Conservation (phyloP, 2,888 invertebrate species). For the Hirtodrosophila alboralis region DNA sequence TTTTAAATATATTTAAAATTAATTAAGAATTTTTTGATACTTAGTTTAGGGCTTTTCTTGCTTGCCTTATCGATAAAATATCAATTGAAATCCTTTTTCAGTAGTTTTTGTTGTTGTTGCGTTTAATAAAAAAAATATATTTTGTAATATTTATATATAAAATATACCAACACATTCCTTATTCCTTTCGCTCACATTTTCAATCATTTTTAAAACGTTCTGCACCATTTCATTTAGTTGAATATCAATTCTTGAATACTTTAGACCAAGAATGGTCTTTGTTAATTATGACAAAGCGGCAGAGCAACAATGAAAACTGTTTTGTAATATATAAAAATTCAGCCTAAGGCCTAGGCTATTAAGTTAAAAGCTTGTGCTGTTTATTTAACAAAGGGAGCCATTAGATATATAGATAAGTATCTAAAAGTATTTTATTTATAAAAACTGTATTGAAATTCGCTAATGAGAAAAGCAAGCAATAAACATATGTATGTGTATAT, state of each 20-base stretch:
- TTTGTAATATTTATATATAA: no score
- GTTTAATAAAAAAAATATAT: no score
- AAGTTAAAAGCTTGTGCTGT: constrained; percentile 61
- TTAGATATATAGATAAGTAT: constrained; percentile 19
- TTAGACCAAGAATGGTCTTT: constrained; percentile 24
- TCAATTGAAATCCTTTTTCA: no score
- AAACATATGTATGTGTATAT: constrained; percentile 1
- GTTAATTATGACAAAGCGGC: constrained; percentile 38
- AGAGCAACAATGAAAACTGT: constrained; percentile 27
- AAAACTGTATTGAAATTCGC: no score
- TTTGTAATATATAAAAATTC: constrained; percentile 24
- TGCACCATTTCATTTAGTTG: not conserved
- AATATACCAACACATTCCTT: no score
- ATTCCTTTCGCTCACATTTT: not conserved
- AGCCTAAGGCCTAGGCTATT: constrained; percentile 51
- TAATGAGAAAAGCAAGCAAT: constrained; percentile 32
- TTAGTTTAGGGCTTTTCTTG: no score
- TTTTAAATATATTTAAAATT: no score
- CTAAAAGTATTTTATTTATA: no score
- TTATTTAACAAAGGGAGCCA: constrained; percentile 19
- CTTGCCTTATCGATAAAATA: no score
- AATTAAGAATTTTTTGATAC: no score
- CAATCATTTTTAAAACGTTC: not conserved
- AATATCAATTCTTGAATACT: constrained; percentile 16
- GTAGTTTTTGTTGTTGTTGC: no score